phyloP scores from a whole-genome alignment of 2,888 invertebrate genomes.

The Ochropleura plecta region DNA sequence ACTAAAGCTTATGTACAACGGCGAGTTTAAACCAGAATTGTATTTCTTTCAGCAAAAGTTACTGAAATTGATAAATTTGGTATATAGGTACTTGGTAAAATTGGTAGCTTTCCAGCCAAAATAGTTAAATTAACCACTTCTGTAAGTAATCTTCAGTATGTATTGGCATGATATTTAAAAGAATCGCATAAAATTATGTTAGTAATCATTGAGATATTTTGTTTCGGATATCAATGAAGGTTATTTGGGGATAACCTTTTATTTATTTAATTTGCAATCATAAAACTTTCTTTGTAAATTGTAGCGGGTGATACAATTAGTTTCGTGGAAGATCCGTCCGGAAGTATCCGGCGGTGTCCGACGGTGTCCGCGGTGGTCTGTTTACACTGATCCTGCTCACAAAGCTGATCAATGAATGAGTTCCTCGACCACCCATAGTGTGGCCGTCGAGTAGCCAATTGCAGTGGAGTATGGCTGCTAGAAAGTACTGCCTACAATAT shows the following conservation, averaged over 20 bases:
- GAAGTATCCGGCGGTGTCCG: slow-evolving; percentile 80
- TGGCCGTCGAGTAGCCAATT: slow-evolving; percentile 75
- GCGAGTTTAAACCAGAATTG: too few species aligned
- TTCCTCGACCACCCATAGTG: slow-evolving; percentile 87
- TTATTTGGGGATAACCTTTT: background rate
- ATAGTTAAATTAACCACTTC: background rate
- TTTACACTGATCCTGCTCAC: slow-evolving; percentile 79
- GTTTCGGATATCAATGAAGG: too few species aligned
- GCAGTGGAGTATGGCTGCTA: slow-evolving; percentile 63
- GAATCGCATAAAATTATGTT: background rate
- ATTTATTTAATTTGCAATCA: slow-evolving; percentile 39
- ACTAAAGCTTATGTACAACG: too few species aligned
- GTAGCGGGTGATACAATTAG: slow-evolving; percentile 47
- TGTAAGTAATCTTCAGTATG: background rate
- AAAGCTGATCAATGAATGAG: slow-evolving; percentile 76
- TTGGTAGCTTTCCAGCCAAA: background rate
- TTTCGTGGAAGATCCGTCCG: slow-evolving; percentile 81
- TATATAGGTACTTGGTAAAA: background rate
- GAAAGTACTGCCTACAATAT: slow-evolving; percentile 71
- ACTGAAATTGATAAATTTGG: too few species aligned
- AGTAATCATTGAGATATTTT: background rate
- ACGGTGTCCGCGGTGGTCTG: slow-evolving; percentile 76
- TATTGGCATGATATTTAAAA: background rate
- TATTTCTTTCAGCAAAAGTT: too few species aligned
- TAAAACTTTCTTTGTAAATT: slow-evolving; percentile 27